These are phyloP conservation scores for Hydrotaea diabolus DNA, from an alignment of 2,888 invertebrate genomes.

Conservation along the genomic window DNA sequence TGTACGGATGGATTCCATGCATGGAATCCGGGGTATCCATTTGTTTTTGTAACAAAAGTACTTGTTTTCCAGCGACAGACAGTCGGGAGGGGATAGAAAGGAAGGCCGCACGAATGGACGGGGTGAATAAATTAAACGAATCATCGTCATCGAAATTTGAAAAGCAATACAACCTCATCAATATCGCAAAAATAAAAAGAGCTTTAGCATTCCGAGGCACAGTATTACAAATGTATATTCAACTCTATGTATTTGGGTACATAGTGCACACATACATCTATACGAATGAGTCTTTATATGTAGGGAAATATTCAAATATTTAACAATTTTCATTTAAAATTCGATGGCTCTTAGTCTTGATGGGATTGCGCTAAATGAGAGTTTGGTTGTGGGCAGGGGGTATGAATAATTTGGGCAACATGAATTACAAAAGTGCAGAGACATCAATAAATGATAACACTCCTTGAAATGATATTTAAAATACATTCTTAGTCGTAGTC, in stretches of 20 bases:
- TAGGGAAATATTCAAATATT: slow-evolving; percentile 52
- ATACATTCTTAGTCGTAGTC: not conserved
- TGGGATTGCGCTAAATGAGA: not conserved
- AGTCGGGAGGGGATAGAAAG: slow-evolving; percentile 14
- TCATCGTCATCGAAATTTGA: slow-evolving; percentile 60
- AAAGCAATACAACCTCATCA: slow-evolving; percentile 64
- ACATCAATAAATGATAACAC: slow-evolving; percentile 39
- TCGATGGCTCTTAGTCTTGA: not conserved
- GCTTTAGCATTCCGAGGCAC: slow-evolving; percentile 54
- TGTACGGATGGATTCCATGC: not conserved
- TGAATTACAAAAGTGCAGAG: not conserved
- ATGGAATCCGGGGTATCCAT: not conserved
- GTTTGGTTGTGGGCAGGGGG: not conserved
- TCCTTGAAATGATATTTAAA: slow-evolving; percentile 34
- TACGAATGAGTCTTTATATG: slow-evolving; percentile 4
- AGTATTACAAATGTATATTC: slow-evolving; percentile 33
- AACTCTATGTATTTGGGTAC: not conserved
- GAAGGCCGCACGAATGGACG: not conserved
- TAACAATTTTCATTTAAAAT: slow-evolving; percentile 50
- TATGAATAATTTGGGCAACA: not conserved
- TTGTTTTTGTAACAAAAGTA: slow-evolving; percentile 36
- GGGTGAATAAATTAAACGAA: slow-evolving; percentile 60
- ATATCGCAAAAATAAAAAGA: slow-evolving; percentile 52
- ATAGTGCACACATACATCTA: not conserved
- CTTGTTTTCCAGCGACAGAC: slow-evolving; percentile 19